Evolutionary conservation across 2,888 invertebrate species (phyloP), one percentile per base, ranked within the genome.

Genomic region (Oasisia sp.): DNA sequence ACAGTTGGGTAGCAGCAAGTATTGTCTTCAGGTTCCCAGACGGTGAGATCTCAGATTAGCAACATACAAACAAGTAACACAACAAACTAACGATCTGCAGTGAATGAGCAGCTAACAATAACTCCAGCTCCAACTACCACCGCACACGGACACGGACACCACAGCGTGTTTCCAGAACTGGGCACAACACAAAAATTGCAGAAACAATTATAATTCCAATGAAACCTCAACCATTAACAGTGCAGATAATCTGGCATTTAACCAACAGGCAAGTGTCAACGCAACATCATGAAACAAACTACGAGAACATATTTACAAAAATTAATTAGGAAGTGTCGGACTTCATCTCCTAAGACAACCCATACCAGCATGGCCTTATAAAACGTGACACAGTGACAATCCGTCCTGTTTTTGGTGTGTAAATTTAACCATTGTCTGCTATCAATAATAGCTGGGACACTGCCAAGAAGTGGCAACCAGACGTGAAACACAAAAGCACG

Each of bases 1-100:
- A 74, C 74, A 74, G 74, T 74, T 74, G 74, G 74, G 74, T 74
- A 74, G 74, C 74, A 74, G 74, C 74, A 74, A 74, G 74, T 74
- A 74, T 74, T 74, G 74, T 74, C 74, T 74, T 74, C 74, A 74
- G 74, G 74, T 74, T 74, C 74, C 74, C 74, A 74, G 74, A 74
- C 3, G 74, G 74, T 27, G 74, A 74, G 74, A 74, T 74, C 19
- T 74, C 74, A 74, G 74, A 74, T 74, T 74, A 74, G n/a, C 74
- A 74, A 74, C 19, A 27, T 74, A 74, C 74, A 74, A 74, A 74
- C 74, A 74, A 74, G 74, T n/a, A 19, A 19, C 74, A 74, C 5
- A 74, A 74, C 74, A 74, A 74, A 74, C 74, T 74, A 74, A 74
- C 27, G 19, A 74, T 74, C 74, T 74, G 27, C 74, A 74, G 74